Percentiles rank a stretch among this genome's conserved stretches.
Conservation (phyloP, 2,113 vertebrate genomes). For the Phycodurus eques region DNA sequence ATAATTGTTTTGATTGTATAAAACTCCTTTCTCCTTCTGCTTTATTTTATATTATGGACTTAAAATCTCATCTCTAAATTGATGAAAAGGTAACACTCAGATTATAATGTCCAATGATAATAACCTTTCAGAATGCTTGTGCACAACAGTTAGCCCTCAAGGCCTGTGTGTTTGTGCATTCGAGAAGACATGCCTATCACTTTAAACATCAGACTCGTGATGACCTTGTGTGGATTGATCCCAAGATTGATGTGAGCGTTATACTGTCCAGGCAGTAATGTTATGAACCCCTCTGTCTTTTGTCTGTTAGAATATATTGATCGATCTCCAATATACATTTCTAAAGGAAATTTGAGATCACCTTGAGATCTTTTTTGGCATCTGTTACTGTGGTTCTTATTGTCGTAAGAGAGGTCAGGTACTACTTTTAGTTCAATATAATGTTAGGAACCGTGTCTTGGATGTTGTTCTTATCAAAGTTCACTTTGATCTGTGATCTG, state of each 20-base stretch:
- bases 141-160: constrained; percentile 6
- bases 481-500: no score
- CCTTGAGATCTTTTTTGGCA: constrained; percentile 14
- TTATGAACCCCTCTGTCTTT: constrained; percentile 17
- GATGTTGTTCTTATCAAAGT: no score
- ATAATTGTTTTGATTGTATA: constrained; percentile 36
- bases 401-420: no score
- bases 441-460: no score
- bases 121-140: constrained; percentile 20
- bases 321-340: constrained; percentile 18
- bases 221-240: constrained; percentile 12
- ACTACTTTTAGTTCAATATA: no score
- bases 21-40: neutral
- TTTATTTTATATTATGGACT: constrained; percentile 13
- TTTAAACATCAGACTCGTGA: constrained; percentile 50
- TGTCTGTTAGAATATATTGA: constrained; percentile 34
- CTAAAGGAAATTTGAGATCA: constrained; percentile 15
- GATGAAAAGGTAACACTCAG: constrained; percentile 12
- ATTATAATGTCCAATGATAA: constrained; percentile 20
- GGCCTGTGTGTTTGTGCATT: constrained; percentile 11
- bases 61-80: constrained; percentile 31
- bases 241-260: constrained; percentile 31
- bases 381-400: constrained; percentile 2
- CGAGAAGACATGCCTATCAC: constrained; percentile 38
- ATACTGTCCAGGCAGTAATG: constrained; percentile 26